These are phyloP conservation scores for Coluber constrictor DNA, from an alignment of 2,797 vertebrate species.

Conservation along the genomic window DNA sequence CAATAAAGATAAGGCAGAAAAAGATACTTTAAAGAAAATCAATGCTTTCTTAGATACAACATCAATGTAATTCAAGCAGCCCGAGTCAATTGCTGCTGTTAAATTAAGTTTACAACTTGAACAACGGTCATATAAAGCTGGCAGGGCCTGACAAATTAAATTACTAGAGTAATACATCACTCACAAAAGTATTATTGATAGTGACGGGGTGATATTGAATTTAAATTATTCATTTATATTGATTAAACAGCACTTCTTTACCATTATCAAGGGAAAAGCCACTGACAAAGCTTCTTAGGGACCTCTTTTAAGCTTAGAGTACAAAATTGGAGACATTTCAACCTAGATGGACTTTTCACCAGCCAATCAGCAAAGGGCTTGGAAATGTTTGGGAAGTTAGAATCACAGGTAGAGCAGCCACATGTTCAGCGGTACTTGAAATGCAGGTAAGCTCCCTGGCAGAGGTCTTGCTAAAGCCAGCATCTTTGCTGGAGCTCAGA, in stretches of 20 bases:
- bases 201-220: constrained; percentile 79
- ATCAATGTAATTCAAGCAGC: constrained; percentile 64
- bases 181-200: constrained; percentile 80
- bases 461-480: background rate
- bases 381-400: background rate
- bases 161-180: constrained; percentile 74
- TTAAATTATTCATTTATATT: constrained; percentile 84
- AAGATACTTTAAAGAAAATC: constrained; percentile 66
- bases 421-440: background rate
- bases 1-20: constrained; percentile 65
- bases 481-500: background rate
- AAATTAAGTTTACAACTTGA: constrained; percentile 79
- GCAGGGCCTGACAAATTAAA: constrained; percentile 76
- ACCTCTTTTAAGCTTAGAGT: constrained; percentile 57
- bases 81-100: constrained; percentile 67
- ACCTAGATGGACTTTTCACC: constrained; percentile 3
- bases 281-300: constrained; percentile 61
- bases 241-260: constrained; percentile 72
- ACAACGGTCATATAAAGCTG: constrained; percentile 74
- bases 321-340: constrained; percentile 41
- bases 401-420: background rate
- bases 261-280: constrained; percentile 62
- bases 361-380: background rate
- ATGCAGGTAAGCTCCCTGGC: background rate
- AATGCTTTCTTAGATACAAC: constrained; percentile 73